phyloP scores from a whole-genome alignment of 37 sponge, comb jelly and placozoan species.

The Hormiphora californensis region DNA sequence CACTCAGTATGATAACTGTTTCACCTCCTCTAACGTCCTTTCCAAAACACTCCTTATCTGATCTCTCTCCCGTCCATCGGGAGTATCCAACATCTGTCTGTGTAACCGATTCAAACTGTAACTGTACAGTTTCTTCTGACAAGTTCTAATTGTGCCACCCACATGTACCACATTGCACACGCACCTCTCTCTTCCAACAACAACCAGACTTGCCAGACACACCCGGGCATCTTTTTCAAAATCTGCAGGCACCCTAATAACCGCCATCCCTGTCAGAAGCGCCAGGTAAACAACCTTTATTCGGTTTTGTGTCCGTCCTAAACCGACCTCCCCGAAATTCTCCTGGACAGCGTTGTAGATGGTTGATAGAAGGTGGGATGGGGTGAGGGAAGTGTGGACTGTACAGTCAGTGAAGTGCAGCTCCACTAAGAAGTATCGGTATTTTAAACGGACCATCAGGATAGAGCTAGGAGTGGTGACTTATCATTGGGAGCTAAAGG shows the following conservation, averaged over 20 bases:
- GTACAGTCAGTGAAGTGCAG: slow-evolving; percentile 4
- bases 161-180: slow-evolving; percentile 6
- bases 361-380: background rate
- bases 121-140: slow-evolving; percentile 5
- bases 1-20: no score
- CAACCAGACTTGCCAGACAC: slow-evolving; percentile 1
- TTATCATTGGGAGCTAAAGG: no score
- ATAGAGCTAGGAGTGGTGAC: no score
- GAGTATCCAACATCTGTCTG: slow-evolving; percentile 11
- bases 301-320: background rate
- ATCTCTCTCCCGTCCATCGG: background rate
- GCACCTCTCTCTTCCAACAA: background rate
- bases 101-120: background rate
- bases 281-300: slow-evolving; percentile 44
- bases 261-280: background rate
- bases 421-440: background rate
- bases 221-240: slow-evolving; percentile 36
- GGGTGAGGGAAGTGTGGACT: background rate
- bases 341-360: slow-evolving; percentile 18
- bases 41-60: background rate
- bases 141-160: slow-evolving; percentile 6
- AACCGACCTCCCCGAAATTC: slow-evolving; percentile 5
- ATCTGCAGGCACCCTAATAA: slow-evolving; percentile 27
- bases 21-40: background rate
- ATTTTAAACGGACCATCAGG: slow-evolving; percentile 21